phyloP scores from a whole-genome alignment of 2,888 invertebrate genomes.

The Agonopterix heracliana region DNA sequence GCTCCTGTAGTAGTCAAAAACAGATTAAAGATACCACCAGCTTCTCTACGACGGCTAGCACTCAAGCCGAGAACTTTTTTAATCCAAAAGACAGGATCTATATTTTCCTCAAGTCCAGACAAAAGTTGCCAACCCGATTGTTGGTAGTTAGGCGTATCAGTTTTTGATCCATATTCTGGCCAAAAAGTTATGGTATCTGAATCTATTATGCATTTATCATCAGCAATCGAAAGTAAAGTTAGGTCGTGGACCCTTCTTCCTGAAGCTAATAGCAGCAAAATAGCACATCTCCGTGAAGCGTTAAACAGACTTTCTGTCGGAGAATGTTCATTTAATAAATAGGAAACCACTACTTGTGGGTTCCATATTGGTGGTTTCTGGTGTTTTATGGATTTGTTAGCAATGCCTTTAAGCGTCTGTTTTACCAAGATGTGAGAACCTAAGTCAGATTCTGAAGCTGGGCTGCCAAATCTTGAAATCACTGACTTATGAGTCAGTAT shows the following conservation, averaged over 20 bases:
- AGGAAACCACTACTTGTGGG: too few species aligned
- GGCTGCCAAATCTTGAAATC: not conserved
- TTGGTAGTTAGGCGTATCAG: not conserved
- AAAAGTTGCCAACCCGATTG: not conserved
- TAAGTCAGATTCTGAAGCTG: not conserved
- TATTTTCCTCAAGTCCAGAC: not conserved
- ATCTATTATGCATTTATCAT: not conserved
- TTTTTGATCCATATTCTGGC: not conserved
- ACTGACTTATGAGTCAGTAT: not conserved
- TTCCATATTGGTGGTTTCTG: too few species aligned
- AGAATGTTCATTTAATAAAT: too few species aligned
- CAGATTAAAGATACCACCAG: not conserved
- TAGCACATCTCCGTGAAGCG: too few species aligned
- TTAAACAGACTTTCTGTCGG: too few species aligned
- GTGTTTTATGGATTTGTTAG: too few species aligned
- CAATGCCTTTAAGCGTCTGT: not conserved
- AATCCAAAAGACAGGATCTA: not conserved
- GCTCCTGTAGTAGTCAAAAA: not conserved
- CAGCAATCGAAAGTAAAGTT: not conserved
- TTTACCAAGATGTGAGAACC: not conserved
- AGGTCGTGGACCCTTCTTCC: not conserved
- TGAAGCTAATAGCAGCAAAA: not conserved
- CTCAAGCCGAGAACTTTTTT: not conserved
- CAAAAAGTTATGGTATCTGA: not conserved
- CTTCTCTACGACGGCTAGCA: not conserved